A percentile compares a stretch with the other conserved stretches of the same genome.
Evolutionary conservation across 2,888 invertebrate genomes (phyloP).

Genomic region (Conus canariensis): DNA sequence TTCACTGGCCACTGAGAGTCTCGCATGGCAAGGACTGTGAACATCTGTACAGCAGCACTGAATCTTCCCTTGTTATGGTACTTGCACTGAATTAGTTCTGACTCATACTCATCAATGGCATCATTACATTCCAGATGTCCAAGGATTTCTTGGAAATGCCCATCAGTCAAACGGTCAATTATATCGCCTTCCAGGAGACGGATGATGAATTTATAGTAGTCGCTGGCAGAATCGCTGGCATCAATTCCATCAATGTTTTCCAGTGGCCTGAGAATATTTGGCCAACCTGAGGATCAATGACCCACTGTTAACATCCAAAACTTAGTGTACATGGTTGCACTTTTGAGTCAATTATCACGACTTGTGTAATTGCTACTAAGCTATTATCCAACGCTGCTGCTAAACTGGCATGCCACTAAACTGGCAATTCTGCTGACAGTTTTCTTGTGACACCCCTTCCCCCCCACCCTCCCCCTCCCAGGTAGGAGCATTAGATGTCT

Average conservation of each 20-base stretch:
- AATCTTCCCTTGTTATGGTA: background rate
- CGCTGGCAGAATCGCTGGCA: background rate
- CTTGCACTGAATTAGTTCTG: background rate
- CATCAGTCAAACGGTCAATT: constrained; percentile 11
- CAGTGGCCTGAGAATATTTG: background rate
- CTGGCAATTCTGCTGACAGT: no score
- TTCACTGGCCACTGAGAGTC: constrained; percentile 1
- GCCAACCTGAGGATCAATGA: background rate
- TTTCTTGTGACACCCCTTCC: no score
- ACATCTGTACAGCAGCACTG: constrained; percentile 8
- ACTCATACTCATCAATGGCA: background rate
- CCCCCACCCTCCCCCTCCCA: no score
- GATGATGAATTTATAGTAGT: constrained; percentile 36
- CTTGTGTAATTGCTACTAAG: background rate
- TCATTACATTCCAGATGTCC: background rate
- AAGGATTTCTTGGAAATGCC: background rate
- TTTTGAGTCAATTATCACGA: background rate
- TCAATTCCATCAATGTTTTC: background rate
- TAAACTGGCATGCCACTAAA: no score
- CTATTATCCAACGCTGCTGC: no score
- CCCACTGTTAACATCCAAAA: no score
- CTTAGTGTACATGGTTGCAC: no score
- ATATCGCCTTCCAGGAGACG: constrained; percentile 29
- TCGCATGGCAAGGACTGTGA: constrained; percentile 2
- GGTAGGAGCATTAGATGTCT: no score